Conservation (phyloP, 2,888 invertebrate species). For the Cataglyphis albicans region DNA sequence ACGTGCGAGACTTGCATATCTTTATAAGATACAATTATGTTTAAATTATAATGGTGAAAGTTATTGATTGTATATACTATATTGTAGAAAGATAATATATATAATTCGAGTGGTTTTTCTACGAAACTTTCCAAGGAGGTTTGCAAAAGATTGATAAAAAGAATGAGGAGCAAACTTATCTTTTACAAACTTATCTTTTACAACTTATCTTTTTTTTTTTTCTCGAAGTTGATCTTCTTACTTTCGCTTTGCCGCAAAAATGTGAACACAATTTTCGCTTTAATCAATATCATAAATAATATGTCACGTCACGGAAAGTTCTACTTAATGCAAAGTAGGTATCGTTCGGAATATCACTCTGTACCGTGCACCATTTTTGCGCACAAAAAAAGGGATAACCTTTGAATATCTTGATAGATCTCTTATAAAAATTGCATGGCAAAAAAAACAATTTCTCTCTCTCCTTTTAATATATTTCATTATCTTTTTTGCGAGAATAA, state of each 20-base stretch:
- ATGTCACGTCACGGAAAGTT: conserved; percentile 19
- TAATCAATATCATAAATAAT: conserved; percentile 32
- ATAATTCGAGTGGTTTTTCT: not conserved
- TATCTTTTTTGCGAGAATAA: not conserved
- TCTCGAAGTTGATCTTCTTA: not conserved
- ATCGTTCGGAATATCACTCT: conserved; percentile 68
- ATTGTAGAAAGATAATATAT: not conserved
- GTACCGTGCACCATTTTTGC: conserved; percentile 71
- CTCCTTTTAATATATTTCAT: not conserved
- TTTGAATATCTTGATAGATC: conserved; percentile 64
- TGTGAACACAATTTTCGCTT: not conserved
- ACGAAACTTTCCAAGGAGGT: not conserved
- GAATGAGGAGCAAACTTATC: not conserved
- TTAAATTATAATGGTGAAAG: not conserved
- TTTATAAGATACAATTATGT: not conserved
- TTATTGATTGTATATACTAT: not conserved
- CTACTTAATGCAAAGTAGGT: conserved; percentile 31
- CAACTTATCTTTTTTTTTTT: not conserved
- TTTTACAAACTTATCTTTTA: not conserved
- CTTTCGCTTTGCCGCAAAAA: not conserved
- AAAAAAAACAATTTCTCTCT: not conserved
- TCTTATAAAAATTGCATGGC: conserved; percentile 47
- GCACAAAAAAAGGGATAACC: conserved; percentile 45
- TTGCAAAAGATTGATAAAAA: not conserved
- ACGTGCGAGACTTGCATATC: not conserved